These are phyloP conservation scores for Erebia aethiops DNA, from an alignment of 2,888 invertebrate genomes.

Conservation along the genomic window DNA sequence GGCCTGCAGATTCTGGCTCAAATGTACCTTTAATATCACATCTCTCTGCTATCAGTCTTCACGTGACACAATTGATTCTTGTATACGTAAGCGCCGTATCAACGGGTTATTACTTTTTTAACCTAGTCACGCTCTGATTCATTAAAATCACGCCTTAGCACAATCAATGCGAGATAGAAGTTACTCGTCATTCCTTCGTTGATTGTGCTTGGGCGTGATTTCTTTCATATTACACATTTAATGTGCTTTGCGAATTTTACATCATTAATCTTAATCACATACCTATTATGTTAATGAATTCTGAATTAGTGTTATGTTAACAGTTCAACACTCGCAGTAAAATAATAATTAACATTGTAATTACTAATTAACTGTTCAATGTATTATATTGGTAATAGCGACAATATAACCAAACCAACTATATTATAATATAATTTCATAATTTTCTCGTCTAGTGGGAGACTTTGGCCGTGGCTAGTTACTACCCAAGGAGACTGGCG, in stretches of 20 bases:
- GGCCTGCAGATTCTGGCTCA: neutral
- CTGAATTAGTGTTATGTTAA: slow-evolving; percentile 4
- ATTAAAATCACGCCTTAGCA: slow-evolving; percentile 58
- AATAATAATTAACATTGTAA: neutral
- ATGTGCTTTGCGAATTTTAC: neutral
- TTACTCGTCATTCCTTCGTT: neutral
- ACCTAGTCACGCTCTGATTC: slow-evolving; percentile 53
- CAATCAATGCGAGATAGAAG: neutral
- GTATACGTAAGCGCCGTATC: slow-evolving; percentile 41
- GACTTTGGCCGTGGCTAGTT: no score
- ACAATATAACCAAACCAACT: no score
- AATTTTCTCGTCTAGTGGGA: no score
- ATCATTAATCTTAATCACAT: neutral
- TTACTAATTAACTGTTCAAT: neutral
- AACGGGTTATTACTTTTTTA: slow-evolving; percentile 52
- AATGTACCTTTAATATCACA: neutral
- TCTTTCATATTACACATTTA: neutral
- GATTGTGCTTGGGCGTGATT: no score
- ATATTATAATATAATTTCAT: no score
- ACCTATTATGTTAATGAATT: neutral
- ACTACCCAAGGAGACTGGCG: no score
- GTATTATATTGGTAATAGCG: no score
- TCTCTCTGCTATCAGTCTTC: neutral
- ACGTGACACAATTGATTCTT: slow-evolving; percentile 36
- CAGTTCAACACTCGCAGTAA: slow-evolving; percentile 1